Percentiles rank a stretch among this genome's conserved stretches.
Evolutionary conservation across 1,140 invertebrate species (phyloP).

Genomic region (Heliconius hewitsoni): DNA sequence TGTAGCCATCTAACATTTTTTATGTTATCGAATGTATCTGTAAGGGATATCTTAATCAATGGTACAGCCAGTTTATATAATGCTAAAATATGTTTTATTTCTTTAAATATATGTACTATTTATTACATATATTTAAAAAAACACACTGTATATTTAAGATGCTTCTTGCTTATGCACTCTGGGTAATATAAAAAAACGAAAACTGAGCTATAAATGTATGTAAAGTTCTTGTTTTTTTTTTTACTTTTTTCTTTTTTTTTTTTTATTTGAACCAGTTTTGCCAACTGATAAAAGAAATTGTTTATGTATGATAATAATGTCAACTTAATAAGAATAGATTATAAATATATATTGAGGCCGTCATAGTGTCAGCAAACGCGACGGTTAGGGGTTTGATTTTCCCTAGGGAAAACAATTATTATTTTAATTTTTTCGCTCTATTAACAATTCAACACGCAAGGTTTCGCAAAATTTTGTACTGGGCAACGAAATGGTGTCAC

Average conservation of each 20-base stretch:
- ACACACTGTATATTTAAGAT: background rate
- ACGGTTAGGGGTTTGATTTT: too few species aligned
- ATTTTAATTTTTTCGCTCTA: too few species aligned
- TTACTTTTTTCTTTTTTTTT: background rate
- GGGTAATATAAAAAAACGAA: background rate
- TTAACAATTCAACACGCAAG: too few species aligned
- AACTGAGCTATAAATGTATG: background rate
- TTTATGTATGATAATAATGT: background rate
- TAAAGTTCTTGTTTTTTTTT: background rate
- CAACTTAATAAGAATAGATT: background rate
- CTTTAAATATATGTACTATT: background rate
- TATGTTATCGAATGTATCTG: constrained; percentile 2
- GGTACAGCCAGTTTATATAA: background rate
- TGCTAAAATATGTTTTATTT: background rate
- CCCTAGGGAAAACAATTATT: too few species aligned
- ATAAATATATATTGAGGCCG: too few species aligned
- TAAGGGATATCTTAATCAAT: background rate
- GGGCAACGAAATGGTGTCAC: too few species aligned
- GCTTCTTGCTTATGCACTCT: constrained; percentile 11
- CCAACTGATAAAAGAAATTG: background rate
- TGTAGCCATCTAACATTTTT: background rate
- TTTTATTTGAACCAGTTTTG: background rate
- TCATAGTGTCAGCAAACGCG: too few species aligned
- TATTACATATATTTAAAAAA: background rate
- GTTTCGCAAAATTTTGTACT: too few species aligned